Evolutionary conservation across 2,888 invertebrate genomes (phyloP), one percentile per base, ranked within the genome.

Genomic region (Apodemia zela): DNA sequence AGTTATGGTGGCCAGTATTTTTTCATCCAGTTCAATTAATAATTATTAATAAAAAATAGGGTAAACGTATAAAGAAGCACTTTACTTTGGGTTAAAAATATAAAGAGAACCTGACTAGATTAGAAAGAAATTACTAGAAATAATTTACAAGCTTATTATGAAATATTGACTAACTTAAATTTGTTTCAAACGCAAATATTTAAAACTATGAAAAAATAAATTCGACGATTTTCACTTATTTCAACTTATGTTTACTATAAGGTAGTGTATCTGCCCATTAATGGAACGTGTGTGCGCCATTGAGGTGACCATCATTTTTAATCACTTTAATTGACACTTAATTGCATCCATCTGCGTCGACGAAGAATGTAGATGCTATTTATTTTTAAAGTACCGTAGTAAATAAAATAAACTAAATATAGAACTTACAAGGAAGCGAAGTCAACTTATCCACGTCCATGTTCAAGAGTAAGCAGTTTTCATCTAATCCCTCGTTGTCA

Each of bases 391-490:
- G 38, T 38, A 38, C 3, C 1, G 15, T 42, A 2, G 13, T 8
- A 15, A 42, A 51, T 21, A 21, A 51, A 51, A 51, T 10, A 1
- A 49, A 51, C 11, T 8, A 21, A 25, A 51, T 21, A 25, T 42
- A 51, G 18, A 11, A 51, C 70, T 66, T 62, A 71, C 72, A 54
- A 17, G 71, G 71, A 21, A 69, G 54, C 10, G 69, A 65, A 35
- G 81, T 67, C 61, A 84, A 71, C 75, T 89, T 91, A 47, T 88
- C 86, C 0, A 81, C 76, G 13, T 91, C 91, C 83, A 90, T 85
- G 68, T 89, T 87, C 13, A 92, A 75, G 0, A 92, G 80, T 2
- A 92, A 76, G 66, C 92, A 92, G 76, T 87, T 90, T 69, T 92
- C 92, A 66, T 92, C 92, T 59, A 89, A 72, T 0, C 76, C 82